A percentile compares a stretch with the other conserved stretches of the same genome.
Evolutionary conservation across 2,113 vertebrate species (phyloP).

Genomic region (Microcebus jonahi): DNA sequence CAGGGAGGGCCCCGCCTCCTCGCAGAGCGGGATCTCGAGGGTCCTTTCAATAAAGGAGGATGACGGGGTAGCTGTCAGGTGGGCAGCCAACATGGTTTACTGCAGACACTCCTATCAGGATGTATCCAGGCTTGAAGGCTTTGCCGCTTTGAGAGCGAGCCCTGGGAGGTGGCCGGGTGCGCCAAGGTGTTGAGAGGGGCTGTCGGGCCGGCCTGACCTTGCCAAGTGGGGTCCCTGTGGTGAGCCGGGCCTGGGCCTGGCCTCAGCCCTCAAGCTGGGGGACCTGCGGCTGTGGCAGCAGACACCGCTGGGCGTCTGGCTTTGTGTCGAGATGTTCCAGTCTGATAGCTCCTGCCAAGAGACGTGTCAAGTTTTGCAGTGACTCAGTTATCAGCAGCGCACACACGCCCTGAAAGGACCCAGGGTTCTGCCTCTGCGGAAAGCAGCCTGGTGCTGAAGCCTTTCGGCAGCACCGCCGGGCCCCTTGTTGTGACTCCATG

Average conservation of each 20-base stretch:
- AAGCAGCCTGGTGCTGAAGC: not conserved
- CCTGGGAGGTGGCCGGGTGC: rapidly evolving
- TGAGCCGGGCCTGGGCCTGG: not conserved
- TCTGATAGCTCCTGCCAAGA: constrained; percentile 48
- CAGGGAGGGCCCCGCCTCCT: not conserved
- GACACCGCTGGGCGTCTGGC: not conserved
- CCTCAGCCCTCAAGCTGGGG: not conserved
- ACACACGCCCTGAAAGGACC: not conserved
- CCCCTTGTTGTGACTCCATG: not conserved
- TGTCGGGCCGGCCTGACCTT: not conserved
- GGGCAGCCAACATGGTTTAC: not conserved
- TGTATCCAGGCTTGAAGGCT: not conserved
- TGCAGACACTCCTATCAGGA: not conserved
- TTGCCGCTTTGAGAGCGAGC: not conserved
- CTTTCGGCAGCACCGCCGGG: not conserved
- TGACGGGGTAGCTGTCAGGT: not conserved
- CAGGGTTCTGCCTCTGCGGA: not conserved
- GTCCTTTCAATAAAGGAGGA: not conserved
- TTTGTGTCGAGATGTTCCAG: not conserved
- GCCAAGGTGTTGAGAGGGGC: not conserved
- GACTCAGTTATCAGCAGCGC: not conserved
- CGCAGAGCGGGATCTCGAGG: not conserved
- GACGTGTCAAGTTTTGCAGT: not conserved
- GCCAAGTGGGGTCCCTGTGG: not conserved
- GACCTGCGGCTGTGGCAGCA: not conserved